phyloP scores from a whole-genome alignment of 2,113 vertebrate species.

The Galemys pyrenaicus region DNA sequence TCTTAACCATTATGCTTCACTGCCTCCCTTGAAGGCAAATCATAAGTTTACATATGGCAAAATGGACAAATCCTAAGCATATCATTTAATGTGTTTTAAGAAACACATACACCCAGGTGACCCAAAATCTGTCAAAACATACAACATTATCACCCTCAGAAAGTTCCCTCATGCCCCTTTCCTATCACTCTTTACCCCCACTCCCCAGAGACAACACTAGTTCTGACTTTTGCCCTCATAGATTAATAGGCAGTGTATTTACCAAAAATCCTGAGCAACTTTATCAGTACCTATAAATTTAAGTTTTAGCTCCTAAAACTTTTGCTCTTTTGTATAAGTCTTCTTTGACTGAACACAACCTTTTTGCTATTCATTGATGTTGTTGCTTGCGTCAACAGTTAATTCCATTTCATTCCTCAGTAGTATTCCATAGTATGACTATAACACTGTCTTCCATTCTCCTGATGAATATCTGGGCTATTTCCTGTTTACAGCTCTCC shows the following conservation, averaged over 20 bases:
- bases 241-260: too few species aligned
- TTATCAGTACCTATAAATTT: too few species aligned
- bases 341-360: not conserved
- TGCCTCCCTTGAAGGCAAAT: not conserved
- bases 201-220: not conserved
- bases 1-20: not conserved
- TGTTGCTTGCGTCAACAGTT: not conserved
- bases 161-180: not conserved
- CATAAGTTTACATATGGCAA: not conserved
- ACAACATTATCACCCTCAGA: not conserved
- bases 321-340: not conserved
- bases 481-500: not conserved
- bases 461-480: not conserved
- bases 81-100: constrained; percentile 4
- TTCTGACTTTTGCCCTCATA: not conserved
- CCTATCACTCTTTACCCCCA: not conserved
- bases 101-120: not conserved
- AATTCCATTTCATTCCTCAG: constrained; percentile 1
- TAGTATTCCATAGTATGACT: not conserved
- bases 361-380: not conserved
- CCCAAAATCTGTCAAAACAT: not conserved
- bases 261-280: too few species aligned
- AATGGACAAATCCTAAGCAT: not conserved
- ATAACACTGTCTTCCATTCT: not conserved
- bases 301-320: too few species aligned